Evolutionary conservation across 2,888 invertebrate species (phyloP), one percentile per base, ranked within the genome.

Genomic region (Dryocosmus kuriphilus): DNA sequence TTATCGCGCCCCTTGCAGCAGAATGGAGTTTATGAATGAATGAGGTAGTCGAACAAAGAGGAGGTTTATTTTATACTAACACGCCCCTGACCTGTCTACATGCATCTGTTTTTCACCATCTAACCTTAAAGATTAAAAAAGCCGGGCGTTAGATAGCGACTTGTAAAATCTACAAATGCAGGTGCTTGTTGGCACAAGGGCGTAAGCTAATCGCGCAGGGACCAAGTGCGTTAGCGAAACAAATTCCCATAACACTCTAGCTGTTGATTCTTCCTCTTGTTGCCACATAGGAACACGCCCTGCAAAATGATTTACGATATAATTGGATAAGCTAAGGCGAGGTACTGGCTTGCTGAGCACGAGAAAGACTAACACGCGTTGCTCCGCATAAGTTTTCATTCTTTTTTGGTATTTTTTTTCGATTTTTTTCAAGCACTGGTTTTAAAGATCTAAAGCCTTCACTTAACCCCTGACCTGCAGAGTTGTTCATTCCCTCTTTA

Each of bases 291-390:
- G 80, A 62, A 82, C 81, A 80, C 80, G 80, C 81, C 82, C 83
- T 80, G 82, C 62, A 38, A 76, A 80, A 83, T 85, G 83, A 85
- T 83, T 84, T 84, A 84, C 81, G 83, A 79, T 80, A 76, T 83
- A 84, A 85, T 85, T 85, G 81, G 81, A 81, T 80, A 79, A 80
- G 80, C 80, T 80, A 80, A 79, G 77, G 79, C 80, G 76, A 77
- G 71, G 24, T 57, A 57, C 51, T 51, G 41, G 19, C 51, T 30
- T 30, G 27, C 61, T 19, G 30, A 19, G 27, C 2, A 55, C 51
- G 24, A 57, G 57, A 57, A 57, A 57, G 1, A 57, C 57, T 57
- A 57, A 30, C 30, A 61, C 30, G 30, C 61, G 61, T 32, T 61
- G 61, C 61, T 61, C 61, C 27, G 30, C n/a, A 32, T 35, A n/a